Percentiles rank a stretch among this genome's conserved stretches.
These are phyloP conservation scores for Phortica okadai DNA, from an alignment of 2,888 invertebrate species.

Conservation along the genomic window DNA sequence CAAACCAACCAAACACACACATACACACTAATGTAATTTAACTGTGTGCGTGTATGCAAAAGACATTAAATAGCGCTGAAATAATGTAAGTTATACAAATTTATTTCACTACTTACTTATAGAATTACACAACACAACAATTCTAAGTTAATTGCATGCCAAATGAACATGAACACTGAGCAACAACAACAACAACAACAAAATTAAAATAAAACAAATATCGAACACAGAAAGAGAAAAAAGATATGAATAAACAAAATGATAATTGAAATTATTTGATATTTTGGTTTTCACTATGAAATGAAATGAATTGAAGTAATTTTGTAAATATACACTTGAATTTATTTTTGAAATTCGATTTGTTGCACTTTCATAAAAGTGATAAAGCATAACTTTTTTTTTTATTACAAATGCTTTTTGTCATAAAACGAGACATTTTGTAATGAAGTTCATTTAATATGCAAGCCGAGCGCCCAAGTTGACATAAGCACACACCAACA, in stretches of 20 bases:
- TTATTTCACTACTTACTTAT: slow-evolving; percentile 40
- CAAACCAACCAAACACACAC: slow-evolving; percentile 24
- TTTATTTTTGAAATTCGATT: too few species aligned
- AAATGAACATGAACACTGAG: slow-evolving; percentile 45
- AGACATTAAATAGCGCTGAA: slow-evolving; percentile 32
- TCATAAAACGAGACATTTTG: too few species aligned
- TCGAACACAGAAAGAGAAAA: neutral
- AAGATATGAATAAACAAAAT: neutral
- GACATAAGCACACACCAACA: too few species aligned
- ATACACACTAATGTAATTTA: slow-evolving; percentile 19
- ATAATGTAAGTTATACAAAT: slow-evolving; percentile 44
- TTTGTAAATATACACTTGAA: too few species aligned
- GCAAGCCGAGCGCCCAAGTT: too few species aligned
- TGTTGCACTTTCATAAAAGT: too few species aligned
- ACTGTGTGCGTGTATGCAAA: slow-evolving; percentile 26
- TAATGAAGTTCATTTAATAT: too few species aligned
- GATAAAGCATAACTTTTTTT: too few species aligned
- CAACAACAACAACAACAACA: slow-evolving; percentile 21
- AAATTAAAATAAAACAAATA: slow-evolving; percentile 4
- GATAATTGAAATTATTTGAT: neutral
- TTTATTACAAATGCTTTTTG: too few species aligned
- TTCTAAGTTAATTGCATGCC: slow-evolving; percentile 66
- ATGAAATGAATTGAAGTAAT: too few species aligned
- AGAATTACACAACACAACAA: slow-evolving; percentile 42
- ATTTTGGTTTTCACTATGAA: neutral